Evolutionary conservation across 2,888 invertebrate species (phyloP).

Genomic region (Slavum lentiscoides): DNA sequence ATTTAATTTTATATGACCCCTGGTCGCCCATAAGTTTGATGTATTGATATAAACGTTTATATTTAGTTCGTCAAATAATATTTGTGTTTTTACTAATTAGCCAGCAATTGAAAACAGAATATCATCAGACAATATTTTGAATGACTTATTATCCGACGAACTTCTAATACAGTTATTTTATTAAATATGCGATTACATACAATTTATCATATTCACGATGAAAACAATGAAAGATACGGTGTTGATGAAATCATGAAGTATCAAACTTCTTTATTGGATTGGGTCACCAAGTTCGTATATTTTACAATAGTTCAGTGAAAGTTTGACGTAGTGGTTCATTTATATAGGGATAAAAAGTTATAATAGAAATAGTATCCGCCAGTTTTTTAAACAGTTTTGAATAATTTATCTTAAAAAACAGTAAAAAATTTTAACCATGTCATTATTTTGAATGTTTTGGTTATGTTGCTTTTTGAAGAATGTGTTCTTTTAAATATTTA

Average conservation of each 20-base stretch:
- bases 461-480: too few species aligned
- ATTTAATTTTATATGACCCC: background rate
- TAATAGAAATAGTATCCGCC: too few species aligned
- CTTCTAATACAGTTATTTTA: conserved; percentile 32
- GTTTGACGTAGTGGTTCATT: background rate
- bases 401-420: too few species aligned
- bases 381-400: too few species aligned
- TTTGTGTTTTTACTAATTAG: conserved; percentile 15
- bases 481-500: too few species aligned
- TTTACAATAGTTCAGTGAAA: background rate
- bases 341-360: background rate
- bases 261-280: conserved; percentile 29
- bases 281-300: conserved; percentile 27
- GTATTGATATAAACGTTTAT: too few species aligned
- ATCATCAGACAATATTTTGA: conserved; percentile 18
- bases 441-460: too few species aligned
- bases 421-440: too few species aligned
- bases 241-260: conserved; percentile 25
- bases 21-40: too few species aligned
- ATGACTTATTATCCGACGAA: conserved; percentile 29
- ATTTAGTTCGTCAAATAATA: too few species aligned
- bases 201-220: conserved; percentile 24
- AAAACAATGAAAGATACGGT: background rate
- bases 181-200: conserved; percentile 13
- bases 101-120: conserved; percentile 35